These are phyloP conservation scores for Rhinoderma darwinii DNA, from an alignment of 2,113 vertebrate genomes.

Conservation along the genomic window DNA sequence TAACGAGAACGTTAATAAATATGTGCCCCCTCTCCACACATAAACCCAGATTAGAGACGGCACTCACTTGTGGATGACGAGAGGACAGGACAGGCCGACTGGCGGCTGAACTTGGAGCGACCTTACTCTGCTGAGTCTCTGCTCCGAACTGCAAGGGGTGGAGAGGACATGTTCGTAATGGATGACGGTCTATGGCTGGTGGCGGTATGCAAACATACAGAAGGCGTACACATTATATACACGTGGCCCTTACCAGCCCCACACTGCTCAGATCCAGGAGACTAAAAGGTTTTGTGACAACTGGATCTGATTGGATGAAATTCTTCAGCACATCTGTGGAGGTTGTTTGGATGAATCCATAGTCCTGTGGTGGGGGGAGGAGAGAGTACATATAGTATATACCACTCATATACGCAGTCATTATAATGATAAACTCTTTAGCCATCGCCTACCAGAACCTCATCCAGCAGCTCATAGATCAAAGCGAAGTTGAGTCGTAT, in stretches of 20 bases:
- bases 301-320: slow-evolving; percentile 86
- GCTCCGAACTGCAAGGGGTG: slow-evolving; percentile 82
- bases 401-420: background rate
- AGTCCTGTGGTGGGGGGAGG: slow-evolving; percentile 76
- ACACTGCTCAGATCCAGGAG: slow-evolving; percentile 89
- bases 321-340: slow-evolving; percentile 86
- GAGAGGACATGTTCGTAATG: background rate
- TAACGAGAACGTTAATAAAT: background rate
- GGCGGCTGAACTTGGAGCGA: slow-evolving; percentile 85
- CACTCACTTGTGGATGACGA: slow-evolving; percentile 79
- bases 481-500: slow-evolving; percentile 85
- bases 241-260: slow-evolving; percentile 78
- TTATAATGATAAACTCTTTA: background rate
- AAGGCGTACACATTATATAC: background rate
- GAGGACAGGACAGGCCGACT: slow-evolving; percentile 80
- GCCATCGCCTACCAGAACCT: slow-evolving; percentile 78
- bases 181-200: background rate
- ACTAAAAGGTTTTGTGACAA: slow-evolving; percentile 82
- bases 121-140: slow-evolving; percentile 88
- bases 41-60: no score
- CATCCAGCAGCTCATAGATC: slow-evolving; percentile 88
- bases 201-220: background rate
- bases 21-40: background rate
- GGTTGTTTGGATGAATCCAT: slow-evolving; percentile 86
- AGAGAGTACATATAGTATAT: background rate